Evolutionary conservation across 2,888 invertebrate species (phyloP).

Genomic region (Chrysodeixis includens): DNA sequence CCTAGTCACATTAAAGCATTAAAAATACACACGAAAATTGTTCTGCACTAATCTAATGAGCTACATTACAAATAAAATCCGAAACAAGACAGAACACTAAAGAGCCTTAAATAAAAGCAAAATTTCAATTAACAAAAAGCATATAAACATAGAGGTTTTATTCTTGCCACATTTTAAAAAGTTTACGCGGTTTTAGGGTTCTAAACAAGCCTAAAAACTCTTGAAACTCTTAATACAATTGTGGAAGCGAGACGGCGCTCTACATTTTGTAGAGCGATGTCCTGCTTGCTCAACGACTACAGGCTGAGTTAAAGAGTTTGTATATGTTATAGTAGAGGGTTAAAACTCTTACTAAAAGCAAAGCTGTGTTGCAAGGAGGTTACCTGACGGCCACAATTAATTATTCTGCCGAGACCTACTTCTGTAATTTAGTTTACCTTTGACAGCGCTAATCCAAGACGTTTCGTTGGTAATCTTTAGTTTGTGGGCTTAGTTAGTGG

Average conservation of each 20-base stretch:
- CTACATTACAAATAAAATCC: background rate
- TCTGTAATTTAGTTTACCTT: slow-evolving; percentile 44
- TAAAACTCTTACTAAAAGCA: slow-evolving; percentile 43
- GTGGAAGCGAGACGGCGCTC: too few species aligned
- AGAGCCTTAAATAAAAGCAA: background rate
- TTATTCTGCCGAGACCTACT: slow-evolving; percentile 36
- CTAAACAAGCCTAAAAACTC: background rate
- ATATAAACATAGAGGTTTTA: slow-evolving; percentile 1
- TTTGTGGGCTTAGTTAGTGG: slow-evolving; percentile 13
- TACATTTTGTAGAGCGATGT: too few species aligned
- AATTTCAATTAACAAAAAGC: background rate
- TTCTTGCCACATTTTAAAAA: slow-evolving; percentile 8
- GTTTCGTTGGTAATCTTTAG: slow-evolving; percentile 24
- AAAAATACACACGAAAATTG: too few species aligned
- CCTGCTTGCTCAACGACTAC: too few species aligned
- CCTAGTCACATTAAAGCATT: too few species aligned
- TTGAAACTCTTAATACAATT: too few species aligned
- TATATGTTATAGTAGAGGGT: too few species aligned
- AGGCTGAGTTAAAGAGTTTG: too few species aligned
- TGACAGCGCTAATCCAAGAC: slow-evolving; percentile 24
- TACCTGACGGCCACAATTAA: slow-evolving; percentile 48
- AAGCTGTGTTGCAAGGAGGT: slow-evolving; percentile 40
- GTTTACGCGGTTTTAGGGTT: background rate
- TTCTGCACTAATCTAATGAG: background rate
- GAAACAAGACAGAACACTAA: background rate